These are phyloP conservation scores for Melanostoma scalare DNA, from an alignment of 2,888 invertebrate genomes.

Conservation along the genomic window DNA sequence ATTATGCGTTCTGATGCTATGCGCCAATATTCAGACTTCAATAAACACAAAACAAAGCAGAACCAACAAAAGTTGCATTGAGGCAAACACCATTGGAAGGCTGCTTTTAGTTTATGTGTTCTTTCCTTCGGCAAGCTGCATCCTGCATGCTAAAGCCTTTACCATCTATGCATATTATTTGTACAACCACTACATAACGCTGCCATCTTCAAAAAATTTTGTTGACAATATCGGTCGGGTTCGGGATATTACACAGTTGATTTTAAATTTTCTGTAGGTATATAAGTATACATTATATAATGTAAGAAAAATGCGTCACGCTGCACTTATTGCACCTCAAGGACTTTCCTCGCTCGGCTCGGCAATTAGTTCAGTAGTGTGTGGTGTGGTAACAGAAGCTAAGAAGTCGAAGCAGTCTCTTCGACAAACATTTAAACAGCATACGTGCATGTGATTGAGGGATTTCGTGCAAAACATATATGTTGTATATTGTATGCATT, in stretches of 20 bases:
- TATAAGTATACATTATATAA: not conserved
- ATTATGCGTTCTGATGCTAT: conserved; percentile 53
- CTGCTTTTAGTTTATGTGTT: too few relatives aligned
- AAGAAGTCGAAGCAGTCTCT: not conserved
- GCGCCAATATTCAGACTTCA: conserved; percentile 47
- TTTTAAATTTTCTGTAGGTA: not conserved
- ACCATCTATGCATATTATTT: too few relatives aligned
- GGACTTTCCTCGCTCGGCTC: conserved; percentile 75
- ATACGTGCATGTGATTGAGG: too few relatives aligned
- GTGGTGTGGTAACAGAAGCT: conserved; percentile 50
- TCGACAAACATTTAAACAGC: too few relatives aligned
- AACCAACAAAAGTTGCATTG: conserved; percentile 13
- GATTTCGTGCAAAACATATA: too few relatives aligned
- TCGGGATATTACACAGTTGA: not conserved
- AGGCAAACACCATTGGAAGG: conserved; percentile 1
- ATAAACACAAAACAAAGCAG: conserved; percentile 6
- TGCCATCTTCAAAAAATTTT: conserved; percentile 23
- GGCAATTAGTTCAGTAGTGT: conserved; percentile 76
- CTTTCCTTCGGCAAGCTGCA: conserved; percentile 17
- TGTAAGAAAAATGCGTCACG: conserved; percentile 74
- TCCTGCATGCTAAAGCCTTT: too few relatives aligned
- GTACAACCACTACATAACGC: not conserved
- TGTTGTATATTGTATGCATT: too few relatives aligned
- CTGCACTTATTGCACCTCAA: conserved; percentile 77
- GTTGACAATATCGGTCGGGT: not conserved